Evolutionary conservation across 2,113 vertebrate species (phyloP).

Genomic region (Onychostruthus taczanowskii): DNA sequence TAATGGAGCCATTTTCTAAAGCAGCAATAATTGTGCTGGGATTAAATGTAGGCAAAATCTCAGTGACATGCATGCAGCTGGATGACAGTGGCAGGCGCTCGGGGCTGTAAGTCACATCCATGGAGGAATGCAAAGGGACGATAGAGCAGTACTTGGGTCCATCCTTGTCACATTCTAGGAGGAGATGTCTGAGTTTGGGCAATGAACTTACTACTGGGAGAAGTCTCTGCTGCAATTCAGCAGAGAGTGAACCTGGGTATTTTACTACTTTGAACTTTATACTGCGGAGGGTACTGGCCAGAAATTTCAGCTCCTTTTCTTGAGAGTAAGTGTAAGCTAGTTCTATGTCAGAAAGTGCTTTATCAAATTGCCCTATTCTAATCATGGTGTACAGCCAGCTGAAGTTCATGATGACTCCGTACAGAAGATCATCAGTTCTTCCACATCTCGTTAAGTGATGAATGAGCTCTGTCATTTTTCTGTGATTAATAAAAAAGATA

Average conservation of each 20-base stretch:
- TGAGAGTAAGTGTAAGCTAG: constrained; percentile 90
- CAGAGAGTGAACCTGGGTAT: constrained; percentile 91
- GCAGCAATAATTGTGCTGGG: constrained; percentile 92
- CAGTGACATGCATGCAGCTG: constrained; percentile 93
- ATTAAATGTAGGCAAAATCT: constrained; percentile 91
- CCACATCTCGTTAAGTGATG: constrained; percentile 91
- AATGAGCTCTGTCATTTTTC: constrained; percentile 96
- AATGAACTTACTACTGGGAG: constrained; percentile 94
- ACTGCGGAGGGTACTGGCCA: constrained; percentile 89
- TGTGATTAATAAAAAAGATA: constrained; percentile 97
- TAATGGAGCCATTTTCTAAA: constrained; percentile 95
- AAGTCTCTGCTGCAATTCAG: constrained; percentile 94
- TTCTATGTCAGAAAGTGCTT: constrained; percentile 91
- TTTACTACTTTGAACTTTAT: constrained; percentile 90
- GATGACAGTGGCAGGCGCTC: constrained; percentile 91
- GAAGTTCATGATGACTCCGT: constrained; percentile 97
- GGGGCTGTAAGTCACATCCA: constrained; percentile 96
- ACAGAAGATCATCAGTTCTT: constrained; percentile 92
- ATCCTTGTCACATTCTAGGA: constrained; percentile 97
- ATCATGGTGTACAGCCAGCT: constrained; percentile 99
- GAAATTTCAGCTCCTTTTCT: constrained; percentile 96
- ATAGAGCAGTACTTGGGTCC: constrained; percentile 99
- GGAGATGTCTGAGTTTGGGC: constrained; percentile 94
- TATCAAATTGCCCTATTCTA: constrained; percentile 96
- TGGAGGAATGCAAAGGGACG: constrained; percentile 94